Base-by-base conservation (phyloP, 2,113 vertebrate species). In the Aegotheles bennettii region DNA sequence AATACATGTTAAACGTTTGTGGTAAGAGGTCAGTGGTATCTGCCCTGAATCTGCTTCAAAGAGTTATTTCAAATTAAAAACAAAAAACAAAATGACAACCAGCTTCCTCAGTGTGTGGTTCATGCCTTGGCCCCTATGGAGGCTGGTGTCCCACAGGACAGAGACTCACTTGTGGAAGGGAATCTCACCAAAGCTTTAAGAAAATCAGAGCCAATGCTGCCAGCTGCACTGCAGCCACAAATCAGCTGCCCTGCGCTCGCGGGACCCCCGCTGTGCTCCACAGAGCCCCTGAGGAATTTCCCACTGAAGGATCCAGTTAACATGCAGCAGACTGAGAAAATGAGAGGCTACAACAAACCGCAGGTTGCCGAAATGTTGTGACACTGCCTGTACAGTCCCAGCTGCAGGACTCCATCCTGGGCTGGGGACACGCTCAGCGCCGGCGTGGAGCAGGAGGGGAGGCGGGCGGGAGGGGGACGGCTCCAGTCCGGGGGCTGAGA, bases 41-140 rank as follows among this genome's bases (percentile, higher is more conserved):
- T 92, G 90, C 97, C 96, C 94, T 96, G 94, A 97, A 97, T 97
- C 91, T 95, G 94, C 97, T 97, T 97, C 95, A 96, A 96, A 93
- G 91, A 96, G 92, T 96, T 97, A 97, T 97, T 97, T 98, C 96
- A 92, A 97, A 98, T 98, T 97, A 96, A 98, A 98, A 96, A 90
- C 45, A 21, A 78, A 67, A 47, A 78, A 29, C 81, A 47, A 78
- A 97, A 94, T 53, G 88, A 94, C 87, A 91, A 80, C 90, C 88
- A 88, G 59, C 40, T 97, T 97, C 89, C 93, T 70, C 67, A 94
- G 84, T 87, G 56, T 94, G 89, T 94, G 88, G 92, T 94, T 96
- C 89, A 63, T 95, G 90, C 85, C 93, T 95, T 91, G 89, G 95
- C 94, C 94, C 96, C 96, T 93, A 90, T 92, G 90, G 94, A 96